phyloP scores from a whole-genome alignment of 2,888 invertebrate species.

The Lasioglossum villosulum region DNA sequence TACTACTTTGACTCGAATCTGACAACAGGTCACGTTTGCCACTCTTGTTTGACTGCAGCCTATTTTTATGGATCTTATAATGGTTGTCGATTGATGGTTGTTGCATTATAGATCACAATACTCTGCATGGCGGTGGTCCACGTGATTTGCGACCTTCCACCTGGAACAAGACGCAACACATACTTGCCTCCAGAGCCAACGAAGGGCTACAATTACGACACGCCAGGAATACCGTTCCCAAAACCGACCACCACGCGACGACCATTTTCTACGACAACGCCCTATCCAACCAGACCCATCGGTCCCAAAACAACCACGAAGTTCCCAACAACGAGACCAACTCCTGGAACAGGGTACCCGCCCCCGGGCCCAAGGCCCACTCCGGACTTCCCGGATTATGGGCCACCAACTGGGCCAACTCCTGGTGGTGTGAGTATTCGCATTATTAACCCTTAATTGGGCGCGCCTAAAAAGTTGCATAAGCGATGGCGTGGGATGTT shows the following conservation, averaged over 20 bases:
- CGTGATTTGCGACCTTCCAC: slow-evolving; percentile 86
- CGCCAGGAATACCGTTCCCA: slow-evolving; percentile 87
- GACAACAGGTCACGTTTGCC: background rate
- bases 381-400: slow-evolving; percentile 77
- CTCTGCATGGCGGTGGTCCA: slow-evolving; percentile 57
- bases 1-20: background rate
- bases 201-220: slow-evolving; percentile 89
- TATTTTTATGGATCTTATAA: background rate
- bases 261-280: slow-evolving; percentile 66
- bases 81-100: background rate
- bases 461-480: too few relatives aligned
- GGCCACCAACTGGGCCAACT: slow-evolving; percentile 75
- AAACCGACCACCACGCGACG: slow-evolving; percentile 73
- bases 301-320: slow-evolving; percentile 31
- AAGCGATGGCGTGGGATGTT: too few relatives aligned
- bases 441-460: too few relatives aligned
- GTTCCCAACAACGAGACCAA: slow-evolving; percentile 42
- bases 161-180: slow-evolving; percentile 88
- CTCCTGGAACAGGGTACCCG: slow-evolving; percentile 70
- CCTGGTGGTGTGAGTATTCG: slow-evolving; percentile 71
- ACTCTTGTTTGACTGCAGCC: background rate
- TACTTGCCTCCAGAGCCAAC: slow-evolving; percentile 91
- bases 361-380: slow-evolving; percentile 77
- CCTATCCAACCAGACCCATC: slow-evolving; percentile 58
- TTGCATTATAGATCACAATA: slow-evolving; percentile 53